phyloP scores from a whole-genome alignment of 2,797 vertebrate genomes.

The Scyliorhinus canicula region DNA sequence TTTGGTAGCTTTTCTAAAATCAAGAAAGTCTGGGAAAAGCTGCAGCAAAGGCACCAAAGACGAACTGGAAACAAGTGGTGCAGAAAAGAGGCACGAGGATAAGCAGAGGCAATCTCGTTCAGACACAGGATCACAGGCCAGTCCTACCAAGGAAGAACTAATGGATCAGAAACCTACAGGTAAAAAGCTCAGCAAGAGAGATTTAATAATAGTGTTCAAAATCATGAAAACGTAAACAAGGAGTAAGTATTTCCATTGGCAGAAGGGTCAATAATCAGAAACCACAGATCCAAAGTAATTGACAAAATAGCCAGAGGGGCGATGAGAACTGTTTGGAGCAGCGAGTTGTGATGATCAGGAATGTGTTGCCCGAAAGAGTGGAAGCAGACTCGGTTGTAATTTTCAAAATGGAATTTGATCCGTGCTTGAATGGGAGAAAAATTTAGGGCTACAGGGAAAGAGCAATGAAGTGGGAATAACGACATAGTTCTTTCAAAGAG shows the following conservation, averaged over 20 bases:
- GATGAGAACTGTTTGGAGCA: neutral
- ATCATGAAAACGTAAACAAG: neutral
- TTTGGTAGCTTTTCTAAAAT: slow-evolving; percentile 35
- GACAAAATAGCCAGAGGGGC: neutral
- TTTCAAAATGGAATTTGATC: neutral
- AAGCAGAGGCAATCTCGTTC: neutral
- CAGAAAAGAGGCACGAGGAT: neutral
- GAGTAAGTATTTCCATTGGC: neutral
- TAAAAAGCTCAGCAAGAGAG: neutral
- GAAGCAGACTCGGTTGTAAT: neutral
- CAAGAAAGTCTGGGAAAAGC: neutral
- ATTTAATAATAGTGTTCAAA: neutral
- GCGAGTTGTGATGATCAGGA: neutral
- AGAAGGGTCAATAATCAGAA: neutral
- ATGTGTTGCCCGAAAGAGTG: neutral
- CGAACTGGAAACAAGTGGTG: neutral
- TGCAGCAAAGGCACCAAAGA: neutral
- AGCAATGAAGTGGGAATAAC: neutral
- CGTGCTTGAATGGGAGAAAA: neutral
- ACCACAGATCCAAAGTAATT: neutral
- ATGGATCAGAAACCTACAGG: neutral
- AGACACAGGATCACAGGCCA: neutral
- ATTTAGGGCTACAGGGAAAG: neutral
- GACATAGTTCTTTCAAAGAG: neutral
- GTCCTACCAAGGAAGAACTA: neutral